These are phyloP conservation scores for Eupithecia vulgata DNA, from an alignment of 2,888 invertebrate species.

Conservation along the genomic window DNA sequence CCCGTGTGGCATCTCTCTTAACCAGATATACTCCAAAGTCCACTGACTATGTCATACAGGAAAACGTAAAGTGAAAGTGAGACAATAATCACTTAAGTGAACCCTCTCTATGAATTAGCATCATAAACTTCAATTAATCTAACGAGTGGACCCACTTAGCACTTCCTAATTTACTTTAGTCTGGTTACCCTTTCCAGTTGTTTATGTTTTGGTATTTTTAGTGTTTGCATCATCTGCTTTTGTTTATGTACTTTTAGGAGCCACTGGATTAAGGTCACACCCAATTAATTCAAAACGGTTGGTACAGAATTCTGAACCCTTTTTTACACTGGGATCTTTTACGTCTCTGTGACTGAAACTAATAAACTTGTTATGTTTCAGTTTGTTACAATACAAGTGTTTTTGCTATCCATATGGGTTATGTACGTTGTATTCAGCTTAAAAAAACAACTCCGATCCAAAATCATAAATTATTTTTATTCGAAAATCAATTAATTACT, in stretches of 20 bases:
- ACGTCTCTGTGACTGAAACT: neutral
- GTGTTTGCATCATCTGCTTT: neutral
- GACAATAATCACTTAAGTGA: slow-evolving; percentile 16
- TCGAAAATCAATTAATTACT: too few relatives aligned
- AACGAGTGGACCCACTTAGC: slow-evolving; percentile 62
- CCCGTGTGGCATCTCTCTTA: too few relatives aligned
- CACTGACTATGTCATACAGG: slow-evolving; percentile 12
- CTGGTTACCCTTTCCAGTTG: neutral
- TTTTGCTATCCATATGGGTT: too few relatives aligned
- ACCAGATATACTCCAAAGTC: neutral
- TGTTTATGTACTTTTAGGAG: neutral
- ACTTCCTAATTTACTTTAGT: slow-evolving; percentile 63
- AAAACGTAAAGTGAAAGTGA: slow-evolving; percentile 24
- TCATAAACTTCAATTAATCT: slow-evolving; percentile 72
- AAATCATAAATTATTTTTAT: too few relatives aligned
- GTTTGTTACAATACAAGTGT: too few relatives aligned
- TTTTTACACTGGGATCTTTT: neutral
- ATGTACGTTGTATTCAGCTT: too few relatives aligned
- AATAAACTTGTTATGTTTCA: too few relatives aligned
- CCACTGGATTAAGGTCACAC: neutral
- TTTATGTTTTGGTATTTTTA: neutral
- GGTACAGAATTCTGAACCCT: neutral
- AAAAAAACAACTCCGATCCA: too few relatives aligned
- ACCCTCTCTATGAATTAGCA: slow-evolving; percentile 53
- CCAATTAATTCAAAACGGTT: neutral